phyloP scores from a whole-genome alignment of 2,888 invertebrate species.

The Dicranocentrus wangi region DNA sequence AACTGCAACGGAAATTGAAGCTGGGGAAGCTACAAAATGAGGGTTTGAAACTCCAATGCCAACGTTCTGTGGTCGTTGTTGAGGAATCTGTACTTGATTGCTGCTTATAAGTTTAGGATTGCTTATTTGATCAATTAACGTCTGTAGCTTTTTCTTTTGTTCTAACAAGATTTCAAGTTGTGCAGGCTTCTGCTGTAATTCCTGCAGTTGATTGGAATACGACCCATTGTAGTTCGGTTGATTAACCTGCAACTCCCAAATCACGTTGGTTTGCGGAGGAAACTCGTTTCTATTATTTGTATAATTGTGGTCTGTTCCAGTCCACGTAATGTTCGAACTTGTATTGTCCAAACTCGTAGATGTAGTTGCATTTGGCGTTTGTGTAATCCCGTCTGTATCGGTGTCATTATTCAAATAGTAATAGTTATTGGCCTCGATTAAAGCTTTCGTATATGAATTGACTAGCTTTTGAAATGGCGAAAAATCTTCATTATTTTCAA shows the following conservation, averaged over 20 bases:
- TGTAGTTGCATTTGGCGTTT: not conserved
- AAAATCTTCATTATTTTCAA: conserved; percentile 20
- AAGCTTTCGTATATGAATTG: conserved; percentile 33
- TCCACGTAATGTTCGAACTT: not conserved
- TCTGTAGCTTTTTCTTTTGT: too few species aligned
- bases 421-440: conserved; percentile 44
- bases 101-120: too few species aligned
- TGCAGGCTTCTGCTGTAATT: too few species aligned
- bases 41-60: too few species aligned
- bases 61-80: too few species aligned
- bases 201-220: not conserved
- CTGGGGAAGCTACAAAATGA: too few species aligned
- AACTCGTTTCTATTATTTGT: conserved; percentile 46
- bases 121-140: too few species aligned
- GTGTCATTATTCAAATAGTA: conserved; percentile 29
- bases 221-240: not conserved
- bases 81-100: too few species aligned
- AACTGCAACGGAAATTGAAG: too few species aligned
- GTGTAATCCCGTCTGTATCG: not conserved
- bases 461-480: conserved; percentile 31
- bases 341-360: not conserved
- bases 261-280: not conserved
- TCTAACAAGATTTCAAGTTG: too few species aligned
- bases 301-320: not conserved
- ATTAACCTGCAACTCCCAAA: not conserved